Conservation (phyloP, 2,797 vertebrate genomes). For the Peromyscus nudipes region DNA sequence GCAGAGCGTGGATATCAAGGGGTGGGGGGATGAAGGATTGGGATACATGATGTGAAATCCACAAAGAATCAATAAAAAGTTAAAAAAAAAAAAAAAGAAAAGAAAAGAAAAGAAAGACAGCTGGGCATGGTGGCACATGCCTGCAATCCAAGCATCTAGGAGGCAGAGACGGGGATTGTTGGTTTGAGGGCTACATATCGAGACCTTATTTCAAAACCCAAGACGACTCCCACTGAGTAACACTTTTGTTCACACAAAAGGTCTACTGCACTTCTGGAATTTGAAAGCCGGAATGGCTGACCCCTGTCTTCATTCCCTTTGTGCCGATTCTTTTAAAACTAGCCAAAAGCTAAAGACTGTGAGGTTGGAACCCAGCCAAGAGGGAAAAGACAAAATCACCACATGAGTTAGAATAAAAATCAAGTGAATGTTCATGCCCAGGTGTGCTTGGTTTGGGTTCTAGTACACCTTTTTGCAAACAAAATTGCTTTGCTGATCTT, state of each 20-base stretch:
- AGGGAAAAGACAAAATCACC: neutral
- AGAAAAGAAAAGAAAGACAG: neutral
- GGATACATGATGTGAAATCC: neutral
- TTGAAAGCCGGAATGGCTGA: neutral
- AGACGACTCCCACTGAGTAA: neutral
- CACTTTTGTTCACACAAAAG: neutral
- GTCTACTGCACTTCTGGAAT: neutral
- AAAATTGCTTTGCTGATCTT: neutral
- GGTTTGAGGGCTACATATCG: neutral
- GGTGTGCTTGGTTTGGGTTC: neutral
- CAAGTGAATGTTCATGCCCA: no score
- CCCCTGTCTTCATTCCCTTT: neutral
- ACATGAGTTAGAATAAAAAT: neutral
- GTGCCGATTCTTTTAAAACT: neutral
- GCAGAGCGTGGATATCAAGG: neutral
- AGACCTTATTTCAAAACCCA: neutral
- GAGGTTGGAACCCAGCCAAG: neutral
- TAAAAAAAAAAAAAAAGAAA: neutral
- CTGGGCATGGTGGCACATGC: neutral
- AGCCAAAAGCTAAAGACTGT: neutral
- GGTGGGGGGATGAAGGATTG: neutral
- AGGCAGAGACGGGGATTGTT: neutral
- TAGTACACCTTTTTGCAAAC: neutral
- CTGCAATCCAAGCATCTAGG: neutral
- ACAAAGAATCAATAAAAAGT: neutral